These are phyloP conservation scores for Nephila pilipes DNA, from an alignment of 1,140 invertebrate species.

Conservation along the genomic window DNA sequence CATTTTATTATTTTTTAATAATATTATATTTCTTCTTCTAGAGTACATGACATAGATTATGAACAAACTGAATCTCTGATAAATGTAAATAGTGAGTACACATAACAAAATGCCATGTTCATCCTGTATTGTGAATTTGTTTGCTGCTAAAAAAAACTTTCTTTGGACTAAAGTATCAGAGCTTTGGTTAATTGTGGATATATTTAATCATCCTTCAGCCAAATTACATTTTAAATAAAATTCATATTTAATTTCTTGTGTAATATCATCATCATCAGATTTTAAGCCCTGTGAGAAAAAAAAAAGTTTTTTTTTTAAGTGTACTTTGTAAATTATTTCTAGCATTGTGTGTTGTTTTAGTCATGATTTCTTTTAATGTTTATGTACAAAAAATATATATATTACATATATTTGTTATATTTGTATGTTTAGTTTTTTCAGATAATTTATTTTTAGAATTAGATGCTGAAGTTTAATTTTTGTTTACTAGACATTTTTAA, in stretches of 20 bases:
- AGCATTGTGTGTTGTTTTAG: background rate
- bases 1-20: background rate
- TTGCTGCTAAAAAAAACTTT: background rate
- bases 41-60: constrained; percentile 86
- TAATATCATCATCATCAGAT: constrained; percentile 37
- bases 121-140: background rate
- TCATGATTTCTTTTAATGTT: constrained; percentile 5
- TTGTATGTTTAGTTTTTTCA: constrained; percentile 41
- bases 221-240: constrained; percentile 24
- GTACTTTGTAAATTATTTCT: background rate
- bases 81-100: constrained; percentile 74
- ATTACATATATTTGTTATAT: constrained; percentile 24
- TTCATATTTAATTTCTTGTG: background rate
- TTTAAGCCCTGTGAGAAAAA: background rate
- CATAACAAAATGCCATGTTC: constrained; percentile 50
- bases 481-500: background rate
- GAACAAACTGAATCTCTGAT: constrained; percentile 89
- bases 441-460: background rate
- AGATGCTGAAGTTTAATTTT: background rate
- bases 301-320: background rate
- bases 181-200: background rate
- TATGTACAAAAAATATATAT: background rate
- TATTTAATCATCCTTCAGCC: constrained; percentile 14
- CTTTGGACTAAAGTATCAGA: background rate
- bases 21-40: constrained; percentile 79